Evolutionary conservation across 2,113 vertebrate genomes (phyloP).

Genomic region (Rhineura floridana): DNA sequence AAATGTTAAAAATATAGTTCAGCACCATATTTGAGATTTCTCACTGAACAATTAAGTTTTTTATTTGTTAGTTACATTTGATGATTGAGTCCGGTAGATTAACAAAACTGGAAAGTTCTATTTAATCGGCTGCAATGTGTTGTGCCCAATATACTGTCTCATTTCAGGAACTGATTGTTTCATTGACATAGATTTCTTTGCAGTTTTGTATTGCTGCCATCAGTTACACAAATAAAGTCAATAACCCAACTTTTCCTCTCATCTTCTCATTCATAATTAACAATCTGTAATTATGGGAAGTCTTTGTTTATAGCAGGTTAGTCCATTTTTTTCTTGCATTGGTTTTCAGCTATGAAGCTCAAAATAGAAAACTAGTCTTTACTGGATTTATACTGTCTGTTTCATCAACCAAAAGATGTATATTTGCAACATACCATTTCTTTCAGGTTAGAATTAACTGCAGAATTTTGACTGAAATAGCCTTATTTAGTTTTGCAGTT

Average conservation of each 20-base stretch:
- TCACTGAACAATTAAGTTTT: not conserved
- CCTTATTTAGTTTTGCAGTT: not conserved
- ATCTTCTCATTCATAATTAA: conserved; percentile 16
- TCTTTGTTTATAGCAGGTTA: conserved; percentile 3
- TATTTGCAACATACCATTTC: not conserved
- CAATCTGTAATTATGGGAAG: not conserved
- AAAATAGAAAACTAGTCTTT: not conserved
- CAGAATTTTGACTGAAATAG: not conserved
- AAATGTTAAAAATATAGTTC: not conserved
- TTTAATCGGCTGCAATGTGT: not conserved
- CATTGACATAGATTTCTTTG: not conserved
- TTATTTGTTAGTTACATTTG: conserved; percentile 17
- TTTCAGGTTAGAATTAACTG: not conserved
- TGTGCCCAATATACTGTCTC: not conserved
- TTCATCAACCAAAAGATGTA: not conserved
- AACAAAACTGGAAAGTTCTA: not conserved
- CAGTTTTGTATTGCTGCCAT: conserved; percentile 14
- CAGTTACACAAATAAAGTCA: conserved; percentile 17
- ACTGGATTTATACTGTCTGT: not conserved
- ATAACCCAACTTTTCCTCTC: not conserved
- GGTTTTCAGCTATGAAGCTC: not conserved
- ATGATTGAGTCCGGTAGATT: not conserved
- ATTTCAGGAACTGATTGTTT: conserved; percentile 13
- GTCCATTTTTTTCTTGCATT: not conserved
- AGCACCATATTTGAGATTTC: not conserved